phyloP scores from a whole-genome alignment of 2,797 vertebrate genomes.

The Luscinia luscinia region DNA sequence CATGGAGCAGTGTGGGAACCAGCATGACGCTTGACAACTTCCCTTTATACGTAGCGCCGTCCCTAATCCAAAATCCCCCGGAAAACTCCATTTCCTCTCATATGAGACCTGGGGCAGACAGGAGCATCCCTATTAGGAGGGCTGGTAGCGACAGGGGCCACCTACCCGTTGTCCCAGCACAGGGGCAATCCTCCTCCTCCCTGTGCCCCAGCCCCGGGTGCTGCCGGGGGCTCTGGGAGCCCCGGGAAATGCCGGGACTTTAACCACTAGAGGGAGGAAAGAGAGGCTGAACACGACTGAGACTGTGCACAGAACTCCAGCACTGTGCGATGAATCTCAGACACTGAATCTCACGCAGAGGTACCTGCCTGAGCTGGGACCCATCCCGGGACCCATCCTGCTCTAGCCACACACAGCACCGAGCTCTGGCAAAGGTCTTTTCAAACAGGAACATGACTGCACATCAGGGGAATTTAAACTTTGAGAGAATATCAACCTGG shows the following conservation, averaged over 20 bases:
- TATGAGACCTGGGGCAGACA: neutral
- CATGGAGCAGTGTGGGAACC: neutral
- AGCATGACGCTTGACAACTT: neutral
- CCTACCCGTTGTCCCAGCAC: accelerated
- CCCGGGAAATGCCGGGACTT: neutral
- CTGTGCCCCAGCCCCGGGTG: neutral
- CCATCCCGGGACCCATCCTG: neutral
- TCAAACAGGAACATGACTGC: neutral
- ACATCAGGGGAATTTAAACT: neutral
- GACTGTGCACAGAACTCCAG: neutral
- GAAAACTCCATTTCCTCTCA: neutral
- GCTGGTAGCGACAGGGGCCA: neutral
- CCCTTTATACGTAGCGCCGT: accelerated
- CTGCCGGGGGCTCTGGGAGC: neutral
- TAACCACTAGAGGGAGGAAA: neutral
- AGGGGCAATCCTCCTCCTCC: neutral
- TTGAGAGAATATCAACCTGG: neutral
- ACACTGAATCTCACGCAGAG: neutral
- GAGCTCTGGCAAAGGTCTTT: neutral
- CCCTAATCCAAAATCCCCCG: neutral
- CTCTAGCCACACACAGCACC: neutral
- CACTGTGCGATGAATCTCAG: accelerated
- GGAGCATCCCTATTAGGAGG: neutral
- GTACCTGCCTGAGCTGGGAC: neutral
- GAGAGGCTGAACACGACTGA: accelerated